Evolutionary conservation across 1,140 invertebrate species (phyloP).

Genomic region (Halyomorpha halys): DNA sequence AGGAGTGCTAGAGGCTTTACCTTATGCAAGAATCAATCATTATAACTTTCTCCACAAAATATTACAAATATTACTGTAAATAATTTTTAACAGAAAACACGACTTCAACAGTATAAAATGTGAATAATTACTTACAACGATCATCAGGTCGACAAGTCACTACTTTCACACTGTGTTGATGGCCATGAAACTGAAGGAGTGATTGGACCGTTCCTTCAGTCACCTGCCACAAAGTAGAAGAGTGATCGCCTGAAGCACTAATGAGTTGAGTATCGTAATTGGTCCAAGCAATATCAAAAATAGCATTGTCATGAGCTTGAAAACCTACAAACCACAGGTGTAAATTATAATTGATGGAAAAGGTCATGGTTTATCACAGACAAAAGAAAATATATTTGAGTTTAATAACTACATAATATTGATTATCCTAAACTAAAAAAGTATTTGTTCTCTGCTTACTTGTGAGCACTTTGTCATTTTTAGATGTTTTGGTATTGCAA

Average conservation of each 20-base stretch:
- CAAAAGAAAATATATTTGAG: neutral
- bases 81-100: no score
- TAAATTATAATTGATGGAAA: no score
- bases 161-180: slow-evolving; percentile 68
- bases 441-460: neutral
- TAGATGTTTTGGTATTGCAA: slow-evolving; percentile 39
- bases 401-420: no score
- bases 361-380: neutral
- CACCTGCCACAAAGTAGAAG: slow-evolving; percentile 62
- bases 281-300: slow-evolving; percentile 81
- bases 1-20: no score
- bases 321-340: neutral
- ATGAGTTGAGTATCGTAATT: slow-evolving; percentile 60
- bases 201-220: slow-evolving; percentile 37
- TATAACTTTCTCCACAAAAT: no score
- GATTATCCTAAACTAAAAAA: no score
- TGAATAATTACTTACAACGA: slow-evolving; percentile 31
- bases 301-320: slow-evolving; percentile 68
- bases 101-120: no score
- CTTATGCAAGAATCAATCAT: no score
- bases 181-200: slow-evolving; percentile 53
- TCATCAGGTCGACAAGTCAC: slow-evolving; percentile 56
- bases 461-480: neutral
- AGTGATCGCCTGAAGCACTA: slow-evolving; percentile 76
- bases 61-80: no score